Evolutionary conservation across 2,888 invertebrate species (phyloP), one percentile per base, ranked within the genome.

Genomic region (Heliconius ismenius): DNA sequence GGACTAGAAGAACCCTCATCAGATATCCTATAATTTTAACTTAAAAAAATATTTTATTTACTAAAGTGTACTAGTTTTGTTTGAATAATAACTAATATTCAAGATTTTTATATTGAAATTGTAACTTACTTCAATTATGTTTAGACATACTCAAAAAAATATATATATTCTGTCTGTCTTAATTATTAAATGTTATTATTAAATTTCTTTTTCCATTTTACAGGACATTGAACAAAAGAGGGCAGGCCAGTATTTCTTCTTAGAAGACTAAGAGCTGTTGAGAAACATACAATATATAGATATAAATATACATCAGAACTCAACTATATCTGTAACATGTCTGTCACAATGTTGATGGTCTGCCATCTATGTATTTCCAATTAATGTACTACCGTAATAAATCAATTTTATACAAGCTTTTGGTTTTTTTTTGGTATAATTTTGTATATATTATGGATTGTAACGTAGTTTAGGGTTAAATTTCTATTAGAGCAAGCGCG

Each of bases 241-340:
- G 82, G 97, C 98, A 76, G 99, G 99, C 78, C 99, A 99, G 94
- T 99, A 98, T 94, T 99, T 99, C 96, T 99, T 99, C 96, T 95
- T 99, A 88, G 99, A 99, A 94, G 99, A 99, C 91, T 98, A 96
- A 95, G 82, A 69, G 76, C 83, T 83, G 82, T 75, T 83, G 84
- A 79, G 82, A 79, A 78, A 87, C 82, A 88, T 87, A 67, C 15
- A 24, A 67, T 39, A 67, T 13, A 67, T 39, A 67, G 39, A 67
- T 91, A 88, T 90, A 88, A 88, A 87, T 90, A 81, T 85, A 89
- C 88, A 88, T 84, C 81, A 81, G 79, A 82, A 80, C 77, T 13
- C 82, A 80, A 21, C 54, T 54, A 21, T 89, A 87, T 88, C 84
- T 39, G 24, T 15, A 70, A 54, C 54, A 58, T 70, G 54, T 54